Conservation (phyloP, 1,140 invertebrate genomes). For the Lepidurus packardi region DNA sequence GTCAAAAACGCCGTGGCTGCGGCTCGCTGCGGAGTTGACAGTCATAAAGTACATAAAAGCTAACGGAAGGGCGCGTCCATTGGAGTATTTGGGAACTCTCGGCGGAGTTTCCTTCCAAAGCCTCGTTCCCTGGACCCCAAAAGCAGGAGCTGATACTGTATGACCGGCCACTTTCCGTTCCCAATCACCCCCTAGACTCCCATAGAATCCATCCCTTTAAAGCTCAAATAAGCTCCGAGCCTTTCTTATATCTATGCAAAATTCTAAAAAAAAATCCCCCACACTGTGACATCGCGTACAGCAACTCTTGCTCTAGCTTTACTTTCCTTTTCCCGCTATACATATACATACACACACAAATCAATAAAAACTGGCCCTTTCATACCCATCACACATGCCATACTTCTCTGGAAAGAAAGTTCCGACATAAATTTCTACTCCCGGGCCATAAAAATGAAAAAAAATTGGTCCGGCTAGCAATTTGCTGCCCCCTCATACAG, state of each 20-base stretch:
- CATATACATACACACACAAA: constrained; percentile 5
- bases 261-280: background rate
- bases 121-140: background rate
- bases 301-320: background rate
- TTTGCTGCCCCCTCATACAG: background rate
- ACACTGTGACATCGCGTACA: constrained; percentile 18
- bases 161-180: constrained; percentile 13
- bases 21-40: constrained; percentile 9
- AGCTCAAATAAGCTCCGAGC: constrained; percentile 12
- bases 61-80: constrained; percentile 3
- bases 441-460: background rate
- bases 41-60: constrained; percentile 10
- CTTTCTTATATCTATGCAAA: constrained; percentile 20
- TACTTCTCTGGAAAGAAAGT: background rate
- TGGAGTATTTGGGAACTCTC: background rate
- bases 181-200: constrained; percentile 9
- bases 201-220: constrained; percentile 15
- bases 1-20: constrained; percentile 13
- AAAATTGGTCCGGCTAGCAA: constrained; percentile 16
- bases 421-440: constrained; percentile 10
- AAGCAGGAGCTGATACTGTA: background rate
- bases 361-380: constrained; percentile 16
- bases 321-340: background rate
- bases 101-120: background rate
- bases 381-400: constrained; percentile 14